Evolutionary conservation across 2,888 invertebrate species (phyloP).

Genomic region (Dolichopus griseipennis): DNA sequence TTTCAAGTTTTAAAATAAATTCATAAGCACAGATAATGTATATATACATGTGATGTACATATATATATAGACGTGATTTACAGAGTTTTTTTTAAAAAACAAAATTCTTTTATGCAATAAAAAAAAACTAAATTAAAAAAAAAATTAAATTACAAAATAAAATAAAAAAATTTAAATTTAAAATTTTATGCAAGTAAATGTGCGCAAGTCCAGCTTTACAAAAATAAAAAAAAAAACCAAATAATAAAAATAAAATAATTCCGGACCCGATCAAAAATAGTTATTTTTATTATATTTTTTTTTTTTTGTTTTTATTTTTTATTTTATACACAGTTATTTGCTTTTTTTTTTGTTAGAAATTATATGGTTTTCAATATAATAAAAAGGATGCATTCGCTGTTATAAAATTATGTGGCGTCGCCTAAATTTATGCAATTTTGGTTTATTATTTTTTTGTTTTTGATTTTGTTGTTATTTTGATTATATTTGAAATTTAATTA

Average conservation of each 20-base stretch:
- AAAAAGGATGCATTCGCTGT: neutral
- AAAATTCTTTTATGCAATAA: neutral
- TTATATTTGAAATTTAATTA: too few relatives aligned
- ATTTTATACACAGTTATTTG: neutral
- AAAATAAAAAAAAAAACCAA: neutral
- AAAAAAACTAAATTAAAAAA: neutral
- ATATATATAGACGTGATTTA: neutral
- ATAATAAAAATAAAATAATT: neutral
- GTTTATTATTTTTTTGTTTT: too few relatives aligned
- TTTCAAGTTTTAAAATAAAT: neutral
- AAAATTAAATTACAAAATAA: neutral
- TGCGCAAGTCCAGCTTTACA: neutral
- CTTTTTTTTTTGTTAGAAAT: neutral
- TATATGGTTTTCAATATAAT: neutral
- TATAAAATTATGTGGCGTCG: neutral
- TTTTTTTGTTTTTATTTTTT: neutral
- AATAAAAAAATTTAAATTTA: neutral
- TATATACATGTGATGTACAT: neutral
- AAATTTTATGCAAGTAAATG: neutral
- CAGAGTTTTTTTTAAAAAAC: neutral
- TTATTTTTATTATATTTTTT: neutral
- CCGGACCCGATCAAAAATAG: conserved; percentile 1
- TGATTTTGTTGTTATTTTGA: too few relatives aligned
- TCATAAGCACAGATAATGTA: neutral
- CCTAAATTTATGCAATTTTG: neutral